Percentiles rank a stretch among this genome's conserved stretches.
Conservation (phyloP, 2,888 invertebrate genomes). For the Abrostola tripartita region DNA sequence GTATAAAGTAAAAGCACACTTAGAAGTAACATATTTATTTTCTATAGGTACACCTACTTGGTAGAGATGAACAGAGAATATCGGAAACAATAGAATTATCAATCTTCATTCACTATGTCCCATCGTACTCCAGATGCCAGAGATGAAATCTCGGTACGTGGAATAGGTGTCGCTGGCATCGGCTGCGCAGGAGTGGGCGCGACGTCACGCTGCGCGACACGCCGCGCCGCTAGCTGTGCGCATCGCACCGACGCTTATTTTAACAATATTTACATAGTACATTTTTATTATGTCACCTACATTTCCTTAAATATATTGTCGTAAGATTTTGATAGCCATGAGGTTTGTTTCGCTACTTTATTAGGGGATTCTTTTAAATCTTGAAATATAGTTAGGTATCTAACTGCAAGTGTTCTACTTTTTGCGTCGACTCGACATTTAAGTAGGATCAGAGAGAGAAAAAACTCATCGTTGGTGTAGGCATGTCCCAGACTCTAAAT, state of each 20-base stretch:
- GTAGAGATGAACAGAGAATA: no score
- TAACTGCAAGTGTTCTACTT: no score
- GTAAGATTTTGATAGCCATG: slow-evolving; percentile 1
- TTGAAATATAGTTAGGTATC: no score
- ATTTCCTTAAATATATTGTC: slow-evolving; percentile 26
- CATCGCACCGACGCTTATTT: slow-evolving; percentile 32
- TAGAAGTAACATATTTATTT: no score
- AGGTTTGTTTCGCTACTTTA: no score
- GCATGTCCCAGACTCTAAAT: no score
- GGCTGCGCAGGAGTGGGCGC: slow-evolving; percentile 71
- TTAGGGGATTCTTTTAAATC: no score
- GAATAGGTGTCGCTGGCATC: slow-evolving; percentile 59
- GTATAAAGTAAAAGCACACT: no score
- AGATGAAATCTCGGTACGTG: slow-evolving; percentile 38
- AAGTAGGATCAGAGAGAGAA: no score
- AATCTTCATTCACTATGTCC: background rate
- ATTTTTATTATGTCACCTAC: slow-evolving; percentile 45
- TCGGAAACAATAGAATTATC: background rate
- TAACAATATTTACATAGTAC: slow-evolving; percentile 51
- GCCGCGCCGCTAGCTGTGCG: slow-evolving; percentile 53
- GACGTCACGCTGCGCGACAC: slow-evolving; percentile 74
- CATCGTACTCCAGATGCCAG: slow-evolving; percentile 39
- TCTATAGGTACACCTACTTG: no score
- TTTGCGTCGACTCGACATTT: no score
- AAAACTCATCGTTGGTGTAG: no score